These are phyloP conservation scores for Vulpes vulpes DNA, from an alignment of 2,113 vertebrate genomes.

Conservation along the genomic window DNA sequence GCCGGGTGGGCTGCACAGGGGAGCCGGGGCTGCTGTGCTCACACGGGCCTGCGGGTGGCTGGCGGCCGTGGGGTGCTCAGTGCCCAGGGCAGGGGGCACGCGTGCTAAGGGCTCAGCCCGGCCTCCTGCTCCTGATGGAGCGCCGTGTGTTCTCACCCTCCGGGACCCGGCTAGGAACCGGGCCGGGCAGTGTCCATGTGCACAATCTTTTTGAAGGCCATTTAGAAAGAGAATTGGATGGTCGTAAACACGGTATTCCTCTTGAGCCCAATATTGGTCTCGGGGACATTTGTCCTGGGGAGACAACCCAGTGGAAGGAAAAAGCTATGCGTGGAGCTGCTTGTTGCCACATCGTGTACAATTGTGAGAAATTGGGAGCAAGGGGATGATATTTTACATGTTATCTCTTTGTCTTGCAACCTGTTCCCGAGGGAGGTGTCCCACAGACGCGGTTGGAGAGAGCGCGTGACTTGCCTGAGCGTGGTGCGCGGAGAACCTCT, in stretches of 20 bases:
- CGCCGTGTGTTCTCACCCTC: neutral
- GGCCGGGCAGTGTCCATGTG: slow-evolving; percentile 36
- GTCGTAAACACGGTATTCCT: slow-evolving; percentile 52
- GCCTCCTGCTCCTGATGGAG: neutral
- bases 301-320: slow-evolving; percentile 28
- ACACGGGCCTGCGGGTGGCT: no score
- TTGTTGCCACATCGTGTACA: neutral
- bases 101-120: neutral
- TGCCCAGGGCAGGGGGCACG: neutral
- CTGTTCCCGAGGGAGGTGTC: neutral
- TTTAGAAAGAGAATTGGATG: slow-evolving; percentile 69
- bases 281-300: slow-evolving; percentile 32
- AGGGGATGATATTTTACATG: slow-evolving; percentile 8
- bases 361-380: slow-evolving; percentile 14
- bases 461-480: neutral
- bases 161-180: slow-evolving; percentile 28
- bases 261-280: slow-evolving; percentile 61
- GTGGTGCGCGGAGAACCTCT: neutral
- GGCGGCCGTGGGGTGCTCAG: no score
- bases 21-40: no score
- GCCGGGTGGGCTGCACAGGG: no score
- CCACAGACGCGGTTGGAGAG: slow-evolving; percentile 2
- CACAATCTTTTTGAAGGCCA: slow-evolving; percentile 56
- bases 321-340: neutral
- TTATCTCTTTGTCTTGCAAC: neutral